A percentile compares a stretch with the other conserved stretches of the same genome.
Evolutionary conservation across 2,113 vertebrate genomes (phyloP).

Genomic region (Tetrao urogallus): DNA sequence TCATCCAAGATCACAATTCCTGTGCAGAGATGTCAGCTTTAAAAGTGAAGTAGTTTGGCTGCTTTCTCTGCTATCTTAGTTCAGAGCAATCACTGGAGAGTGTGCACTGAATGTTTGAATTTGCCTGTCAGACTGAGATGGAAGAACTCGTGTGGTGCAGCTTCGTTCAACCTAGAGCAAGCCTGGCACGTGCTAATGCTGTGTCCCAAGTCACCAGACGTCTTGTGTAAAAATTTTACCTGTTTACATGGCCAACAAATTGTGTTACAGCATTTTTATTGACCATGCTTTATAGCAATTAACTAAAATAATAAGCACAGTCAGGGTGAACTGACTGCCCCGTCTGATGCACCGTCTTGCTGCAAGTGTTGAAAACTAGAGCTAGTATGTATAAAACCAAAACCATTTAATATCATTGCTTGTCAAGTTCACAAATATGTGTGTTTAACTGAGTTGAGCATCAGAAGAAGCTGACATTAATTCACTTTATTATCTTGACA

Average conservation of each 20-base stretch:
- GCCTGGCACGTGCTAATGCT: neutral
- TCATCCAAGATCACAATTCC: neutral
- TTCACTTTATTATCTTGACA: neutral
- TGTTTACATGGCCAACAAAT: neutral
- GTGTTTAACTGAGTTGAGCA: neutral
- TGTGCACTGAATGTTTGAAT: neutral
- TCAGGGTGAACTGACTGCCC: neutral
- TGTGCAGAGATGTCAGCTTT: neutral
- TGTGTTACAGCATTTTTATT: neutral
- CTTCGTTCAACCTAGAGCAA: neutral
- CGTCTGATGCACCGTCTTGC: neutral
- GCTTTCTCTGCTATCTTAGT: neutral
- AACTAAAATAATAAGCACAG: neutral
- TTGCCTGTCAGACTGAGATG: neutral
- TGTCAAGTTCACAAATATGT: neutral
- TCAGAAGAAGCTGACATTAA: constrained; percentile 8
- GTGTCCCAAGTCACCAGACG: neutral
- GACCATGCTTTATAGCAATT: neutral
- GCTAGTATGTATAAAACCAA: neutral
- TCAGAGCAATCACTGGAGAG: neutral
- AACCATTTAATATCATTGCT: neutral
- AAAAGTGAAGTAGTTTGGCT: neutral
- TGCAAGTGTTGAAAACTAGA: constrained; percentile 34
- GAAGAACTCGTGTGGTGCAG: neutral
- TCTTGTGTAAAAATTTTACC: neutral